These are phyloP conservation scores for Athetis lepigone DNA, from an alignment of 2,888 invertebrate species.

Conservation along the genomic window DNA sequence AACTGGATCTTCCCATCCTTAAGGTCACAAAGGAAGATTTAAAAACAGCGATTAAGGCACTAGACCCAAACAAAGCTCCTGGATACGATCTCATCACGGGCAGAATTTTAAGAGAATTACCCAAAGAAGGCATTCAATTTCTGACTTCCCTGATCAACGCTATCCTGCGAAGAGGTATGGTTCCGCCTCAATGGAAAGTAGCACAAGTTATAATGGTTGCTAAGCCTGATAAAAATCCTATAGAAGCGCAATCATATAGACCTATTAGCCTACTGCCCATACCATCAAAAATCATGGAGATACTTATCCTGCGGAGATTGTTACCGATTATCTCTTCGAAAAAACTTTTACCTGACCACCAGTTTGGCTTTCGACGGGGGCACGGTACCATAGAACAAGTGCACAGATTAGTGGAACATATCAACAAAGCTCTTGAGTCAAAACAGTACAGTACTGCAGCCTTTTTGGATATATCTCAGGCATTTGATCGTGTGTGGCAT, in stretches of 20 bases:
- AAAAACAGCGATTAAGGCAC: not conserved
- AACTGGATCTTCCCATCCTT: not conserved
- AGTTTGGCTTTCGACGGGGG: too few relatives aligned
- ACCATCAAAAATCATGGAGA: not conserved
- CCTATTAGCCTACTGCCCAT: too few relatives aligned
- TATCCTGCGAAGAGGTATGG: not conserved
- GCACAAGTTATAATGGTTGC: not conserved
- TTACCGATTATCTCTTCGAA: not conserved
- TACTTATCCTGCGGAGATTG: not conserved
- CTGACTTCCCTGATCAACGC: not conserved
- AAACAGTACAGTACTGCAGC: too few relatives aligned
- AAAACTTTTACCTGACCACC: too few relatives aligned
- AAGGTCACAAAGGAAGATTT: not conserved
- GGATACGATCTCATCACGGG: conserved; percentile 5
- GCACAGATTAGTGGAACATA: too few relatives aligned
- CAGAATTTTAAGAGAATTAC: not conserved
- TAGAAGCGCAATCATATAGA: not conserved
- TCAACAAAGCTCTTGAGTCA: too few relatives aligned
- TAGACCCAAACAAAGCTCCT: not conserved
- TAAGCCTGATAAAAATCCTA: not conserved
- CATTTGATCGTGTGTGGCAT: too few relatives aligned
- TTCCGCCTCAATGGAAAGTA: not conserved
- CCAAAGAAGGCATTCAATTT: not conserved
- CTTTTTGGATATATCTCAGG: too few relatives aligned
- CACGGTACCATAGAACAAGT: too few relatives aligned